Conservation (phyloP, 2,888 invertebrate genomes). For the Platypus cylindrus region DNA sequence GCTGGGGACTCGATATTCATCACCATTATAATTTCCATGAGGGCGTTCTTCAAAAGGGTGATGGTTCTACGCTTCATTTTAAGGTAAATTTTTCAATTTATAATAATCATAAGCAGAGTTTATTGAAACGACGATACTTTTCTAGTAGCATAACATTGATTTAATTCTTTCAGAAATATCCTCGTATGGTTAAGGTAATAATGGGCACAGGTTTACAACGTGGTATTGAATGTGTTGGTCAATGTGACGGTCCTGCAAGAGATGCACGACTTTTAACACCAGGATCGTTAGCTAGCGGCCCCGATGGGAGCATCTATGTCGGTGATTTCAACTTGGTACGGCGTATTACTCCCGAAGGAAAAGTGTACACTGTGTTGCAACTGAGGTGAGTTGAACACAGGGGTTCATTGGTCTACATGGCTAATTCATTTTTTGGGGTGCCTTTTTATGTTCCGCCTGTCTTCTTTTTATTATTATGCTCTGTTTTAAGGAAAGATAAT, state of each 20-base stretch:
- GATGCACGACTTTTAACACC: constrained; percentile 83
- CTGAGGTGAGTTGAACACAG: constrained; percentile 48
- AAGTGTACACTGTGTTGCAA: constrained; percentile 78
- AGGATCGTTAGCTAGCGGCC: constrained; percentile 85
- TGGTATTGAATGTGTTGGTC: constrained; percentile 71
- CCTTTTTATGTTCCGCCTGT: no score
- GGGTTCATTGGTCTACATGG: no score
- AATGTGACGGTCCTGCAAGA: constrained; percentile 74
- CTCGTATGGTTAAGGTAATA: constrained; percentile 77
- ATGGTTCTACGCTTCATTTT: constrained; percentile 83
- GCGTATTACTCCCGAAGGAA: constrained; percentile 78
- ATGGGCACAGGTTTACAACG: constrained; percentile 80
- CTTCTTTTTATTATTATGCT: no score
- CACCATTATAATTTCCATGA: constrained; percentile 98
- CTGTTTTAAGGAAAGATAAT: no score
- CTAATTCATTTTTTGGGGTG: no score
- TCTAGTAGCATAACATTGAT: background rate
- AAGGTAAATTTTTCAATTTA: constrained; percentile 35
- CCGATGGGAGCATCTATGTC: constrained; percentile 93
- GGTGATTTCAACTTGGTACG: constrained; percentile 94
- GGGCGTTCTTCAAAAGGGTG: constrained; percentile 91
- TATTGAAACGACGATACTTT: background rate
- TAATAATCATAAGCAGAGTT: background rate
- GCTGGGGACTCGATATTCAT: constrained; percentile 96
- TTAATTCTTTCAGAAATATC: constrained; percentile 47